Conservation (phyloP, 2,797 vertebrate genomes). For the Sebastes nivosus region DNA sequence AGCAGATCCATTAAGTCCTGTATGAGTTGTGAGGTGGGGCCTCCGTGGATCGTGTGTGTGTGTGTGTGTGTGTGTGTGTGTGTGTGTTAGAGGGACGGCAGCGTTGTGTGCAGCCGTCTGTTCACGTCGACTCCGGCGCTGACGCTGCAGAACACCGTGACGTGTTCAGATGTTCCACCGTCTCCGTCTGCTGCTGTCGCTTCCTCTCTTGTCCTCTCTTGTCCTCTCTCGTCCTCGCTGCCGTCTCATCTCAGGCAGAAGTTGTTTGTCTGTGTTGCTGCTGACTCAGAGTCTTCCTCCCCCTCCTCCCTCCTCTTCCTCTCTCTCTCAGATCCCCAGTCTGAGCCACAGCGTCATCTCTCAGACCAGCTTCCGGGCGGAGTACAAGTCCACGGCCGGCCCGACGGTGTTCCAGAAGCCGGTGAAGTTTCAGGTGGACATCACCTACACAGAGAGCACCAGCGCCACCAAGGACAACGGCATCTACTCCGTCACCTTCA, state of each 20-base stretch:
- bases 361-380: constrained; percentile 96
- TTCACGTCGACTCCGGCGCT: too few relatives aligned
- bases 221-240: background rate
- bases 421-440: constrained; percentile 98
- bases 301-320: background rate
- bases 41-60: too few relatives aligned
- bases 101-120: too few relatives aligned
- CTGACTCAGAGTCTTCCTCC: too few relatives aligned
- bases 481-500: constrained; percentile 98
- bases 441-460: constrained; percentile 95
- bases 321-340: constrained; percentile 89
- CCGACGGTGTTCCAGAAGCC: constrained; percentile 98
- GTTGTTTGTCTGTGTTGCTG: background rate
- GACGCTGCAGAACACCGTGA: too few relatives aligned
- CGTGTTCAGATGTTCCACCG: too few relatives aligned
- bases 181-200: background rate
- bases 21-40: too few relatives aligned
- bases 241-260: background rate
- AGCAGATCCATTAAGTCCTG: too few relatives aligned
- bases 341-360: constrained; percentile 98
- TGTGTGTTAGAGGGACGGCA: too few relatives aligned
- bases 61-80: too few relatives aligned
- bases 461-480: constrained; percentile 93
- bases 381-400: constrained; percentile 94
- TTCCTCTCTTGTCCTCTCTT: background rate